Percentiles rank a stretch among this genome's conserved stretches.
Evolutionary conservation across 2,888 invertebrate genomes (phyloP).

Genomic region (Dendrolimus houi): DNA sequence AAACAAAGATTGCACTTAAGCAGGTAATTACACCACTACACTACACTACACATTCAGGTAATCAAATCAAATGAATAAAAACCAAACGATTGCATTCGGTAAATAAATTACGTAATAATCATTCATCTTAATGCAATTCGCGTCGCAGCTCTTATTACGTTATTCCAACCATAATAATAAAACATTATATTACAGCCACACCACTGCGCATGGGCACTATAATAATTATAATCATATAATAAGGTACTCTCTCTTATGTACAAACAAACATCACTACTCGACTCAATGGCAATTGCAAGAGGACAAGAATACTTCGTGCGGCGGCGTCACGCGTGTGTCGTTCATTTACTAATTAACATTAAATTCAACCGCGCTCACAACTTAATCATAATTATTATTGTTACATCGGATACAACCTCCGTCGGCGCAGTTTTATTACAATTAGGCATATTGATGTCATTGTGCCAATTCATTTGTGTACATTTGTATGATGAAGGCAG

Average conservation of each 20-base stretch:
- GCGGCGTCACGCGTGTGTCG: slow-evolving; percentile 6
- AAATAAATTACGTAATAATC: slow-evolving; percentile 41
- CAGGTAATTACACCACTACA: slow-evolving; percentile 43
- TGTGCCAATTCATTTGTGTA: slow-evolving; percentile 20
- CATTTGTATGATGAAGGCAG: slow-evolving; percentile 21
- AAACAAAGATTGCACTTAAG: slow-evolving; percentile 62
- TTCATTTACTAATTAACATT: slow-evolving; percentile 28
- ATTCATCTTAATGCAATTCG: slow-evolving; percentile 9
- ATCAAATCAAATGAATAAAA: slow-evolving; percentile 55
- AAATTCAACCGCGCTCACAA: slow-evolving; percentile 17
- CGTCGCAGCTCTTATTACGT: not conserved
- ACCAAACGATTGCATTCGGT: slow-evolving; percentile 40
- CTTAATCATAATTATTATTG: slow-evolving; percentile 7
- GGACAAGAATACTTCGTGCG: slow-evolving; percentile 9
- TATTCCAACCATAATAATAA: slow-evolving; percentile 23
- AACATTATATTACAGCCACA: slow-evolving; percentile 25
- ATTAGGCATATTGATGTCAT: slow-evolving; percentile 20
- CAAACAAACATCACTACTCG: slow-evolving; percentile 29
- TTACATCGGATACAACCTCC: slow-evolving; percentile 12
- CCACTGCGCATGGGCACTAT: slow-evolving; percentile 16
- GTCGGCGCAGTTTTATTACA: slow-evolving; percentile 7
- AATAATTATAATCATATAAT: slow-evolving; percentile 3
- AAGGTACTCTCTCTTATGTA: slow-evolving; percentile 30
- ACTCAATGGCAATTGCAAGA: slow-evolving; percentile 52
- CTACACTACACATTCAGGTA: slow-evolving; percentile 61